Base-by-base conservation (phyloP, 1,140 invertebrate species). In the Palaemon carinicauda region DNA sequence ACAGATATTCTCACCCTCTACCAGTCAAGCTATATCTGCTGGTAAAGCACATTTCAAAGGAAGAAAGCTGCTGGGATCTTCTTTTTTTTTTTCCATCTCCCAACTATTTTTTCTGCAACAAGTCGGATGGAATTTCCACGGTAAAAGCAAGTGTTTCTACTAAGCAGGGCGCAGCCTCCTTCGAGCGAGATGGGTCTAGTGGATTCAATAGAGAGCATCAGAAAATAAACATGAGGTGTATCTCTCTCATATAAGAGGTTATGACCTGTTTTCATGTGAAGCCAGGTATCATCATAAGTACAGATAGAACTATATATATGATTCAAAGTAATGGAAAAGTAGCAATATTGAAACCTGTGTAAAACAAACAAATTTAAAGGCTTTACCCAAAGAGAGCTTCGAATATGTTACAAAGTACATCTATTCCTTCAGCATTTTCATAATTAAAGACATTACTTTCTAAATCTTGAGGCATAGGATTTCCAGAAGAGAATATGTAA, bases 221-320 rank as follows among this genome's bases (percentile, higher is more conserved):
- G 53, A 54, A 54, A 54, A 54, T n/a, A 12, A 54, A 54, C 53
- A 54, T 54, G 53, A 54, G 53, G 12, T 10, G n/a, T 27, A 21
- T 69, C 60, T 69, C 29, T 27, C n/a, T 69, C 60, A 27, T 12
- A 69, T 69, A 69, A 69, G 60, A 69, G 60, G 60, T 69, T 69
- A 69, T 69, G 60, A 69, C 60, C 60, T 69, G 60, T 69, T 69
- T 69, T 19, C 60, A 69, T 69, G 60, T 69, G 60, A 69, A 69
- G 60, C 60, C n/a, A 69, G 29, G 60, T 69, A 69, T 27, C 60
- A 69, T 69, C 60, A 19, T 69, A 69, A 69, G 60, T 69, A 27
- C 60, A 69, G 60, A 69, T 21, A 69, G 9, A 69, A 69, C n/a
- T 69, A 69, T 69, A 69, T 27, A 69, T 69, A 19, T 27, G 29